Evolutionary conservation across 2,113 vertebrate species (phyloP).

Genomic region (Stigmatopora argus): DNA sequence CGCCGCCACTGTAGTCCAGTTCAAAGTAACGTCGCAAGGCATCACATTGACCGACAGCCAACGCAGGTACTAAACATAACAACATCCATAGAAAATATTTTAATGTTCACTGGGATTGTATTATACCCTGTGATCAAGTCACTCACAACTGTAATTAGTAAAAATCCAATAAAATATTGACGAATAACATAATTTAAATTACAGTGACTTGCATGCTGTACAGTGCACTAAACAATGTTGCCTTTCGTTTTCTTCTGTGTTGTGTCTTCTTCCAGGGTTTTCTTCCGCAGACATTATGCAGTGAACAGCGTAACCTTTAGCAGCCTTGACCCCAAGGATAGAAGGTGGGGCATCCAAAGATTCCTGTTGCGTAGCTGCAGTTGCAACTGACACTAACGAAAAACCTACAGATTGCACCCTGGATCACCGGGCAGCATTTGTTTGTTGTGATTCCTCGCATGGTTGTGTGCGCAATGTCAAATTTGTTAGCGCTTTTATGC

Average conservation of each 20-base stretch:
- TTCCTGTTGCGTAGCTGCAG: neutral
- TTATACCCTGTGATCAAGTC: neutral
- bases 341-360: slow-evolving; percentile 68
- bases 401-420: slow-evolving; percentile 10
- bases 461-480: slow-evolving; percentile 5
- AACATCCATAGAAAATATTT: neutral
- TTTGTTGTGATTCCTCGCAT: slow-evolving; percentile 30
- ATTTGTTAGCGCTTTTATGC: neutral
- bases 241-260: slow-evolving; percentile 50
- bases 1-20: slow-evolving; percentile 78
- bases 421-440: slow-evolving; percentile 18
- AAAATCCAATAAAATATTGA: neutral
- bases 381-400: slow-evolving; percentile 15
- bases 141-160: neutral
- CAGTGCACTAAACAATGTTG: neutral
- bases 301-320: slow-evolving; percentile 84
- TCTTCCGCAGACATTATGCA: slow-evolving; percentile 88
- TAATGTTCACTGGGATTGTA: neutral
- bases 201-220: neutral
- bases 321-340: slow-evolving; percentile 83
- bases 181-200: neutral
- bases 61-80: slow-evolving; percentile 69
- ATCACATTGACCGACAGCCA: slow-evolving; percentile 89
- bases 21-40: slow-evolving; percentile 87
- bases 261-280: slow-evolving; percentile 75